Evolutionary conservation across 2,797 vertebrate species (phyloP), one percentile per base, ranked within the genome.

Genomic region (Manis javanica): DNA sequence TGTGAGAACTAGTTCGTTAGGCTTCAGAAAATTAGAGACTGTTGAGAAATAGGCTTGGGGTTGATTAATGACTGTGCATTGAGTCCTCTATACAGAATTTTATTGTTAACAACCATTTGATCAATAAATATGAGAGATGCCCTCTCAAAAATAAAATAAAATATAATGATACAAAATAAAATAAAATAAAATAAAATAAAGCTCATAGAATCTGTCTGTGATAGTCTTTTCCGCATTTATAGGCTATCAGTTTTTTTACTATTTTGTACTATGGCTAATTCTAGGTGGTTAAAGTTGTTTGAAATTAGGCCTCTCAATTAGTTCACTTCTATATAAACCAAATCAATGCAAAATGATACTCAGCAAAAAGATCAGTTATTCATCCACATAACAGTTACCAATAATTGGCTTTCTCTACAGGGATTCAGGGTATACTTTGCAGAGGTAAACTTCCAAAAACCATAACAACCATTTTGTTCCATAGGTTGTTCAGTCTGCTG

Each of bases 181-280:
- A n/a, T n/a, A n/a, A n/a, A n/a, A n/a, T n/a, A n/a, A n/a, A n/a
- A n/a, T 59, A 87, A 91, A 90, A 90, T 78, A 74, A 94, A 69
- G 6, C 3, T 26, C 26, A 75, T 46, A 19, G 11, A 23, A 64
- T 92, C 64, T 95, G 9, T 59, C n/a, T n/a, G n/a, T n/a, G 15
- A 85, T 16, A 57, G 29, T 7, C 91, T 9, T 90, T 81, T 86
- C 19, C n/a, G 7, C 92, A 69, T 3, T 77, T 21, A 55, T 21
- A 92, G 34, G 19, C 2, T 49, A 1, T 49, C 72, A n/a, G 13
- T 66, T 92, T 53, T 42, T 39, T 37, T 1, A 49, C 68, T 53
- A 29, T 81, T 83, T 96, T 89, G 63, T 66, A 14, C 55, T 95
- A 7, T 87, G 39, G 5, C 26, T 87, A 92, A 84, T 87, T 69